Percentiles rank a stretch among this genome's conserved stretches.
Evolutionary conservation across 2,797 vertebrate genomes (phyloP).

Genomic region (Enteromius anoplus): DNA sequence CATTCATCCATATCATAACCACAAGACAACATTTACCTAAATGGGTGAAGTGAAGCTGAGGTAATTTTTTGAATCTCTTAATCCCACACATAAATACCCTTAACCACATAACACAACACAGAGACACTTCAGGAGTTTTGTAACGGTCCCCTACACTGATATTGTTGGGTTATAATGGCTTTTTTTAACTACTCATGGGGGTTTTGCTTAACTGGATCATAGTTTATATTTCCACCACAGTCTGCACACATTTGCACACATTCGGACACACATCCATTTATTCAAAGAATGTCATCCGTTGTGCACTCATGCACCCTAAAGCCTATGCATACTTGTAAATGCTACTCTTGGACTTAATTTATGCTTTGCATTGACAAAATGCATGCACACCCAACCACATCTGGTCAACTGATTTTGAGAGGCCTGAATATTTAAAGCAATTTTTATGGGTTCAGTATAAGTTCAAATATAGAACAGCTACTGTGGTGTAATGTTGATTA

Average conservation of each 20-base stretch:
- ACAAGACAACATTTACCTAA: constrained; percentile 25
- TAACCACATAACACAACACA: constrained; percentile 17
- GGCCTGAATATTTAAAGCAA: background rate
- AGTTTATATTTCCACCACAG: constrained; percentile 30
- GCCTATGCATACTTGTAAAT: constrained; percentile 15
- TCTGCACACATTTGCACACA: constrained; percentile 19
- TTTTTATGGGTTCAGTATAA: background rate
- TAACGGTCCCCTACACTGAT: background rate
- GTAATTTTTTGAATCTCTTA: background rate
- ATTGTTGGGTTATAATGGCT: background rate
- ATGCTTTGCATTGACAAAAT: constrained; percentile 25
- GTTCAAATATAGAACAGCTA: background rate
- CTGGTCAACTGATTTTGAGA: constrained; percentile 11
- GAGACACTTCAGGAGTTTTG: constrained; percentile 13
- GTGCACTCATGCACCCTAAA: background rate
- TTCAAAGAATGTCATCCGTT: background rate
- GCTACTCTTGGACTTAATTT: constrained; percentile 26
- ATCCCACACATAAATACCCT: constrained; percentile 21
- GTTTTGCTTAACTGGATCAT: constrained; percentile 44
- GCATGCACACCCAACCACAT: constrained; percentile 8
- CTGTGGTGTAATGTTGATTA: background rate
- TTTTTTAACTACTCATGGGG: constrained; percentile 28
- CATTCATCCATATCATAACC: constrained; percentile 31
- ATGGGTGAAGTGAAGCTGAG: constrained; percentile 22
- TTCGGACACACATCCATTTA: constrained; percentile 22